A percentile compares a stretch with the other conserved stretches of the same genome.
These are phyloP conservation scores for cattle (Bos taurus) DNA, from an alignment of 2,113 vertebrate species.

Conservation along the genomic window ARS-UCD2.0 NC_037356.1:18186501-18187000, in stretches of 20 bases:
- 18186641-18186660: background rate
- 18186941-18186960: background rate
- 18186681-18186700: background rate
- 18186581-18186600: background rate
- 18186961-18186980: background rate
- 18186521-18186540: constrained; percentile 6
- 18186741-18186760: background rate
- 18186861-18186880: background rate
- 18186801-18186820: background rate
- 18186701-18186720: background rate
- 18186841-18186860: background rate
- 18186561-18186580: background rate
- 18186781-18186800: background rate
- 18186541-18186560: background rate
- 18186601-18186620: background rate
- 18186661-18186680: background rate
- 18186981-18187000: background rate
- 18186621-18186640: constrained; percentile 26
- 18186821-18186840: background rate
- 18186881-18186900: background rate
- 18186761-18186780: background rate
- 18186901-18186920: background rate
- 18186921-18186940: background rate
- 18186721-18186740: background rate
- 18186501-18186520: background rate